Conservation (phyloP, 2,888 invertebrate genomes). For the Tipula helvola region DNA sequence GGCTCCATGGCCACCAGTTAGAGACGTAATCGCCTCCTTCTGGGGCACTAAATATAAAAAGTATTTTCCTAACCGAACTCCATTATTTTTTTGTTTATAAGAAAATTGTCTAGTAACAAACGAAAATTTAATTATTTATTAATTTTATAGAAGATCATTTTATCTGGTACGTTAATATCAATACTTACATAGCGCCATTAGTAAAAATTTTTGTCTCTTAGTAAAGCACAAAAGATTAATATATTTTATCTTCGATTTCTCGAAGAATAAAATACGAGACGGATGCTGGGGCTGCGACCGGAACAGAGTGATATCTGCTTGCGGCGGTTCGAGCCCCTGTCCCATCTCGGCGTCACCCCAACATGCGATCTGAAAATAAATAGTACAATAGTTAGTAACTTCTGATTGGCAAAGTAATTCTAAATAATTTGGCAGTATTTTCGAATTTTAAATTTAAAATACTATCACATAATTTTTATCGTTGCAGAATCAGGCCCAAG, state of each 20-base stretch:
- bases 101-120: constrained; percentile 25
- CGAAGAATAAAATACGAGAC: constrained; percentile 21
- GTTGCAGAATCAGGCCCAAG: too few relatives aligned
- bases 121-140: background rate
- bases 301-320: constrained; percentile 21
- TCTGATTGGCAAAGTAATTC: too few relatives aligned
- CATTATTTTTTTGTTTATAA: constrained; percentile 32
- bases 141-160: background rate
- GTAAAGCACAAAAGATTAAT: constrained; percentile 14
- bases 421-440: too few relatives aligned
- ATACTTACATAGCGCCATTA: constrained; percentile 15
- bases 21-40: constrained; percentile 14
- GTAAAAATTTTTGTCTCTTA: constrained; percentile 15
- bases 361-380: constrained; percentile 21
- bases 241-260: constrained; percentile 19
- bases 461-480: too few relatives aligned
- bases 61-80: constrained; percentile 29
- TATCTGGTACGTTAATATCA: background rate
- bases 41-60: constrained; percentile 16
- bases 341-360: constrained; percentile 24
- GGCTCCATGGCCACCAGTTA: constrained; percentile 33
- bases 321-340: constrained; percentile 24
- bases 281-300: constrained; percentile 23
- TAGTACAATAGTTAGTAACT: background rate
- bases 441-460: too few relatives aligned